A percentile compares a stretch with the other conserved stretches of the same genome.
phyloP scores from a whole-genome alignment of 2,797 vertebrate genomes.

The Acipenser ruthenus region DNA sequence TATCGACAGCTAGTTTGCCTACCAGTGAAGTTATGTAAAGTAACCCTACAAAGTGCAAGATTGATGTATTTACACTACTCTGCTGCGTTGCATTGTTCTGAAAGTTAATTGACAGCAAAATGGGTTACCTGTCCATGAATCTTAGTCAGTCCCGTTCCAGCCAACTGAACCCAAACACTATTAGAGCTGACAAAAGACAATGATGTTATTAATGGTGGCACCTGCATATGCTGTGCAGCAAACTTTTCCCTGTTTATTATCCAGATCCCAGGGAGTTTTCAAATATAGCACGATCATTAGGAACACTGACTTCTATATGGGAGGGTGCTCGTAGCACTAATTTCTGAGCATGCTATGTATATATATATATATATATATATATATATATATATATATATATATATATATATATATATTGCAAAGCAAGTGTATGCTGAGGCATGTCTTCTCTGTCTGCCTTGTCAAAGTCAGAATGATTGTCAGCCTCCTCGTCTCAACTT shows the following conservation, averaged over 20 bases:
- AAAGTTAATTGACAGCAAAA: conserved; percentile 9
- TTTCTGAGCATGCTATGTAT: background rate
- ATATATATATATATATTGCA: background rate
- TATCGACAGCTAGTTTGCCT: background rate
- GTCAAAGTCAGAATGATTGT: too few relatives aligned
- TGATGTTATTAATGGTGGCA: conserved; percentile 5
- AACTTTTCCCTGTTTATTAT: background rate
- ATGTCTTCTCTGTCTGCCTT: too few relatives aligned
- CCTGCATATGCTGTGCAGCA: background rate
- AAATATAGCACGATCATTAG: background rate
- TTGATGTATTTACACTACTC: background rate
- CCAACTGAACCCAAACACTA: conserved; percentile 10
- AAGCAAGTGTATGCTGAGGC: too few relatives aligned
- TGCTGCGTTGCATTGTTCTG: background rate
- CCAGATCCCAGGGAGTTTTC: background rate
- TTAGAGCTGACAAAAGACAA: conserved; percentile 5
- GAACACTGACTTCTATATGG: background rate
- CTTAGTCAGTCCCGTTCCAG: background rate
- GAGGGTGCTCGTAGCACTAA: too few relatives aligned
- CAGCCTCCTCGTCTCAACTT: too few relatives aligned
- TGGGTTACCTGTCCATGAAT: conserved; percentile 10
- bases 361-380: too few relatives aligned
- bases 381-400: background rate
- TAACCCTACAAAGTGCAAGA: background rate
- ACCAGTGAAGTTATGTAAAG: background rate